Evolutionary conservation across 2,888 invertebrate genomes (phyloP), one percentile per base, ranked within the genome.

Genomic region (Buathra laborator): DNA sequence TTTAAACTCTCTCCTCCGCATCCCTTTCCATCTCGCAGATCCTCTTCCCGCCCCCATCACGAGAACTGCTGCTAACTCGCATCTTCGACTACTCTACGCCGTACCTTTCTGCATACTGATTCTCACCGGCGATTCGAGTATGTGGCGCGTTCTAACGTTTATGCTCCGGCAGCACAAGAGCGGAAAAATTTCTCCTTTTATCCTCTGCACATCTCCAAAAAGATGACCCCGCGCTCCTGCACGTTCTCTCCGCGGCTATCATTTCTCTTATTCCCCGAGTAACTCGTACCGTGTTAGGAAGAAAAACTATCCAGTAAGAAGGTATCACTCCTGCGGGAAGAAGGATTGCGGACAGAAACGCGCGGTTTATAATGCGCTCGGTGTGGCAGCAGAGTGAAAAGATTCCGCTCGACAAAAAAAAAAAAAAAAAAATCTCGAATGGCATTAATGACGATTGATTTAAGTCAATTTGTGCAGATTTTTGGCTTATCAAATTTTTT

Each of bases 1-100:
- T 88, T 87, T 87, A 87, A 87, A 87, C 72, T 72, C 80, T 64
- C 83, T 74, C 72, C 79, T 62, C 66, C 29, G 7, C 19, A 19
- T 44, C 51, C 29, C 76, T 59, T 32, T 46, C n/a, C 67, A 10
- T 43, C 53, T 56, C 44, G 44, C 62, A 29, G 24, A 53, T 59
- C 62, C 62, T 37, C 29, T 62, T 59, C 46, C 56, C 16, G 46
- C 66, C 12, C 12, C 44, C 32, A 53, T 56, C 62, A 37, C 70
- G 48, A 64, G 37, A 75, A 64, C 75, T 51, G 62, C 43, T 37
- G 46, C 67, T 62, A 46, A 19, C 70, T 59, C 75, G 66, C 72
- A 72, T 84, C 64, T 71, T 84, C 51, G 71, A 43, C 67, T 56
- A 59, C 76, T 64, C 29, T 10, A 32, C 46, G 24, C 46, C 74